Base-by-base conservation (phyloP, 2,888 invertebrate genomes). In the Drosophila ustulata region DNA sequence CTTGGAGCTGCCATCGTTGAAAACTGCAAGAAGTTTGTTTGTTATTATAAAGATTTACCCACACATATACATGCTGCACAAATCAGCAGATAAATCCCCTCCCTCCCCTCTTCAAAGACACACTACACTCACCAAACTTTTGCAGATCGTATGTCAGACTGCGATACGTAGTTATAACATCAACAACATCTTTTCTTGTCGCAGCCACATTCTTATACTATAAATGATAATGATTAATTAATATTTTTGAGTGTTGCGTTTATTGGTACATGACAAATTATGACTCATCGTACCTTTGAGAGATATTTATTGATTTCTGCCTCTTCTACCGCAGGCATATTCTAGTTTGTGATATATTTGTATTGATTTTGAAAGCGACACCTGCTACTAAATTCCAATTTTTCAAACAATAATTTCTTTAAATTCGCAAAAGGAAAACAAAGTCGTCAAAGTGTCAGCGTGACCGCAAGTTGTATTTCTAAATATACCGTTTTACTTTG, bases 1-100 rank as follows among this genome's bases (percentile, higher is more conserved):
- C 92, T 96, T 96, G 46, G 94, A 93, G 1, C 94, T 94, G 45
- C 98, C 98, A 94, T 98, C 97, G 91, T 97, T 97, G 91, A 98
- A 98, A 66, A 96, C 98, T 96, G 87, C 0, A 49, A 37, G 23
- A 6, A 47, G 37, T 46, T 32, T 49, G n/a, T 58, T 30, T 39
- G 3, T 47, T n/a, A 37, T 26, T 47, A 37, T 34, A 23, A 39
- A 13, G 4, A 6, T 3, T n/a, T 34, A 18, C 5, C 39, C 6
- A 41, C 9, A 41, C n/a, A 18, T 4, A 49, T 6, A 41, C 9
- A 41, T 8, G 11, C n/a, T 34, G 34, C 34, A 34, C 4, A 45
- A 9, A 11, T n/a, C 34, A 11, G 8, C 32, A 26, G 28, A 11
- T 23, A 1, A 37, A n/a, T n/a, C 9, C 28, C 13, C 11, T 26